These are phyloP conservation scores for Synanthedon myopaeformis DNA, from an alignment of 2,888 invertebrate species.

Conservation along the genomic window DNA sequence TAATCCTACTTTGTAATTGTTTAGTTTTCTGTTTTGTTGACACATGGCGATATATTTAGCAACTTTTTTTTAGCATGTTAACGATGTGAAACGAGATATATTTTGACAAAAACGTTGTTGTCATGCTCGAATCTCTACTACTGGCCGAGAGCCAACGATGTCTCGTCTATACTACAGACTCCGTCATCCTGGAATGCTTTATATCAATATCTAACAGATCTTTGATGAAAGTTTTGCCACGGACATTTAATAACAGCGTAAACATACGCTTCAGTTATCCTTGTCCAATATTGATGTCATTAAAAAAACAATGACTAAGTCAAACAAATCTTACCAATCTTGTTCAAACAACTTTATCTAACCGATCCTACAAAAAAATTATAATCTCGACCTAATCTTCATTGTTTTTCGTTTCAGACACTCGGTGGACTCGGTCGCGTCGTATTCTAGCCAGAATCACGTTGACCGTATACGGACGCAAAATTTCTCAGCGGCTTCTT, in stretches of 20 bases:
- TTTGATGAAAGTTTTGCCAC: background rate
- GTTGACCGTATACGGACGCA: conserved; percentile 70
- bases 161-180: conserved; percentile 11
- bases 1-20: too few species aligned
- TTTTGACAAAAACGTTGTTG: conserved; percentile 5
- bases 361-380: conserved; percentile 20
- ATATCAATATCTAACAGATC: conserved; percentile 6
- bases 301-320: conserved; percentile 30
- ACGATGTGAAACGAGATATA: conserved; percentile 4
- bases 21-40: background rate
- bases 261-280: background rate
- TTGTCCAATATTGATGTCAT: background rate
- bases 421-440: conserved; percentile 72
- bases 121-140: conserved; percentile 7
- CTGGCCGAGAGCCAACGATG: conserved; percentile 29
- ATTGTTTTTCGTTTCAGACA: conserved; percentile 58
- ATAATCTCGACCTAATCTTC: conserved; percentile 42
- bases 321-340: conserved; percentile 33
- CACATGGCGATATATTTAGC: background rate
- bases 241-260: background rate
- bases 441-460: conserved; percentile 72
- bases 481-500: conserved; percentile 68
- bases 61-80: background rate
- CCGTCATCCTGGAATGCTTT: conserved; percentile 11
- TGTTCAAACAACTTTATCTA: conserved; percentile 45